Percentiles rank a stretch among this genome's conserved stretches.
These are phyloP conservation scores for Epizoanthus illoricatus DNA, from an alignment of 92 coral and sea anemone species.

Conservation along the genomic window DNA sequence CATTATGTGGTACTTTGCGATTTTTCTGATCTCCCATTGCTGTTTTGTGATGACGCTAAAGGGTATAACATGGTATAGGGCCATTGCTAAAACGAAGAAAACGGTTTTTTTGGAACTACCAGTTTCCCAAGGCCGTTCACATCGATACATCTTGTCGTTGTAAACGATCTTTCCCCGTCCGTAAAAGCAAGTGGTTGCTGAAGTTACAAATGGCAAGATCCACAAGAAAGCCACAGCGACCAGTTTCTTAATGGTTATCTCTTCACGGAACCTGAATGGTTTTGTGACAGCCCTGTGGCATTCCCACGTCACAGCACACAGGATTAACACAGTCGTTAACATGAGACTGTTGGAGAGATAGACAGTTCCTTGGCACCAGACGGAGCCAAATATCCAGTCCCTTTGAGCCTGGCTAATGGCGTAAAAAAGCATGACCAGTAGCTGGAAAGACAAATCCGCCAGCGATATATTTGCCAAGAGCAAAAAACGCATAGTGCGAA, in stretches of 20 bases:
- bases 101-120: not conserved
- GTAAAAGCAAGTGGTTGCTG: not conserved
- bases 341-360: not conserved
- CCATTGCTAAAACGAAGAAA: not conserved
- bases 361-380: slow-evolving; percentile 26
- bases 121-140: not conserved
- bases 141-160: slow-evolving; percentile 5
- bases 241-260: slow-evolving; percentile 12
- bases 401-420: slow-evolving; percentile 13
- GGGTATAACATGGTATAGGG: not conserved
- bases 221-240: slow-evolving; percentile 1
- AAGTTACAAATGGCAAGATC: not conserved
- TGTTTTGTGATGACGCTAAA: slow-evolving; percentile 11
- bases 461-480: slow-evolving; percentile 21
- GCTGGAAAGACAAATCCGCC: slow-evolving; percentile 12
- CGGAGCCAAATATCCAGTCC: slow-evolving; percentile 19
- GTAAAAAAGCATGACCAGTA: slow-evolving; percentile 12
- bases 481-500: slow-evolving; percentile 12
- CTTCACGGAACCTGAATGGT: not conserved
- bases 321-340: not conserved
- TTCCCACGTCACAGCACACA: slow-evolving; percentile 21
- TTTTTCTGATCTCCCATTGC: slow-evolving; percentile 11
- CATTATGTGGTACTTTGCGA: slow-evolving; percentile 10
- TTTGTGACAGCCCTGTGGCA: slow-evolving; percentile 30
- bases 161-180: slow-evolving; percentile 26